phyloP scores from a whole-genome alignment of 53 echinoderm and acorn worm species.

The Patiria pectinifera region DNA sequence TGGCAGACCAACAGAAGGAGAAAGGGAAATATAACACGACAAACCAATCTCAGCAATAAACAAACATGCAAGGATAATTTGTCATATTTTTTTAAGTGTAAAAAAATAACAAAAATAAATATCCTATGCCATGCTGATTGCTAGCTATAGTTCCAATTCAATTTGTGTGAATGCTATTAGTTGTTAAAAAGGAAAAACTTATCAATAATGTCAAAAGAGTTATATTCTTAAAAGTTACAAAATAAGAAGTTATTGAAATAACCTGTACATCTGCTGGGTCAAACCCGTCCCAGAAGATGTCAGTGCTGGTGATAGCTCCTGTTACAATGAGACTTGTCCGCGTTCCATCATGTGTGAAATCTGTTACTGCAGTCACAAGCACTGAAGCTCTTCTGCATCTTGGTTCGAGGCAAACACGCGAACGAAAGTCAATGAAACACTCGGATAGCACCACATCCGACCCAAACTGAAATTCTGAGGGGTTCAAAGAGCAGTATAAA shows the following conservation, averaged over 20 bases:
- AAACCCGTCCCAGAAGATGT: constrained; percentile 92
- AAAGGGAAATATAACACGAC: too few species aligned
- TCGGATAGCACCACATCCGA: constrained; percentile 90
- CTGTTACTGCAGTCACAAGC: constrained; percentile 89
- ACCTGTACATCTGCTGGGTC: constrained; percentile 88
- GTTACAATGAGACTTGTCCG: constrained; percentile 78
- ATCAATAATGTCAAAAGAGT: too few species aligned
- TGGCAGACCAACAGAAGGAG: too few species aligned
- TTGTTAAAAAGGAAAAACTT: too few species aligned
- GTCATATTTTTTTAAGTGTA: too few species aligned
- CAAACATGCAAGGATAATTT: too few species aligned
- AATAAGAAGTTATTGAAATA: background rate
- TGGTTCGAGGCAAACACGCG: constrained; percentile 80
- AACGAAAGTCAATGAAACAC: constrained; percentile 85
- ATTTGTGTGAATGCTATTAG: too few species aligned
- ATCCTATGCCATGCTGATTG: too few species aligned
- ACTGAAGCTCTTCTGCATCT: constrained; percentile 86
- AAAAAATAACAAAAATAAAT: too few species aligned
- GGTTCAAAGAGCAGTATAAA: background rate
- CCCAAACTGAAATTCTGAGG: constrained; percentile 58
- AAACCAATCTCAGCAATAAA: too few species aligned
- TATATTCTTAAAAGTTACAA: background rate
- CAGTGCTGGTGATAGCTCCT: constrained; percentile 73
- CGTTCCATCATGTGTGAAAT: constrained; percentile 82
- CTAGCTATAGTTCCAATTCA: too few species aligned